Evolutionary conservation across 2,797 vertebrate species (phyloP).

Genomic region (Chiloscyllium punctatum): DNA sequence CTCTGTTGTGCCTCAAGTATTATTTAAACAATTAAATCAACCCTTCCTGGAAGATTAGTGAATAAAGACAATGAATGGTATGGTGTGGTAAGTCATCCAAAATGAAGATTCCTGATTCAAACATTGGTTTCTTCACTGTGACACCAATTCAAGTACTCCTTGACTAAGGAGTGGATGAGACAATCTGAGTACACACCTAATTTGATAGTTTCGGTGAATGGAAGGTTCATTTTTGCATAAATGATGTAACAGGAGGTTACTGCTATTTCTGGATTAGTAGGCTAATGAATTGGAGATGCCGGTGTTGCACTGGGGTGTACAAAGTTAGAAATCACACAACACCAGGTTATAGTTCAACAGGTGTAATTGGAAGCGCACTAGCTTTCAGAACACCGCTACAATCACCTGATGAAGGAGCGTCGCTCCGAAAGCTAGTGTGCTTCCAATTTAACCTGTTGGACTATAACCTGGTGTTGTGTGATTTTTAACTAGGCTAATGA

Average conservation of each 20-base stretch:
- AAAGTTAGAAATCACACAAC: too few species aligned
- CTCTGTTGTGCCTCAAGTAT: background rate
- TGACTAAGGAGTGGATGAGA: background rate
- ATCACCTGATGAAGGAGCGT: too few species aligned
- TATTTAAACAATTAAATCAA: background rate
- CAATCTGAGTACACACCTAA: background rate
- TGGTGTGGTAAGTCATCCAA: background rate
- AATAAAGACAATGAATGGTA: background rate
- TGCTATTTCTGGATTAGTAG: background rate
- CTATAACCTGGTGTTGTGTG: too few species aligned
- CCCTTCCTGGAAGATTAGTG: background rate
- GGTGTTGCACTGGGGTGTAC: too few species aligned
- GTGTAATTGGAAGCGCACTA: too few species aligned
- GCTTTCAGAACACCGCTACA: too few species aligned
- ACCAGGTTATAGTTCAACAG: too few species aligned
- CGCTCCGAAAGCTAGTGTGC: too few species aligned
- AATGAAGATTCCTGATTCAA: background rate
- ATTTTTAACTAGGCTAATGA: background rate
- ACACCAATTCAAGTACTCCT: background rate
- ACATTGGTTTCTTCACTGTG: background rate
- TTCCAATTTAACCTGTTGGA: too few species aligned
- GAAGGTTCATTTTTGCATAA: background rate
- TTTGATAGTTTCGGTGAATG: background rate
- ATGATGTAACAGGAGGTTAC: background rate
- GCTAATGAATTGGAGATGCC: background rate